Percentiles rank a stretch among this genome's conserved stretches.
phyloP scores from a whole-genome alignment of 2,888 invertebrate species.

The Ornithoptera alexandrae region DNA sequence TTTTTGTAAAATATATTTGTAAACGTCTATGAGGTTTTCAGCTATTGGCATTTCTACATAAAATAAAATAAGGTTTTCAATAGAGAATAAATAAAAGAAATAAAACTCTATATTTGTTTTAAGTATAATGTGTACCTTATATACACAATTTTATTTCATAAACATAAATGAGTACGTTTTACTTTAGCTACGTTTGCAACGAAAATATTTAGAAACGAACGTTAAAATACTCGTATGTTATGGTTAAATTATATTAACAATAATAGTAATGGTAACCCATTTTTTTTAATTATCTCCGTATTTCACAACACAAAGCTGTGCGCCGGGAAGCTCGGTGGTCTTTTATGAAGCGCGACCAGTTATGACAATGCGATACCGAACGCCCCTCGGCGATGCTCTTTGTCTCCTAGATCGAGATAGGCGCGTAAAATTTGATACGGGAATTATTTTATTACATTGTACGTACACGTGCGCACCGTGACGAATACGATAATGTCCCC shows the following conservation, averaged over 20 bases:
- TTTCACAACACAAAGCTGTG: constrained; percentile 55
- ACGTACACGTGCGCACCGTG: constrained; percentile 77
- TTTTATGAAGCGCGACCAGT: constrained; percentile 71
- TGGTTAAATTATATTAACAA: constrained; percentile 32
- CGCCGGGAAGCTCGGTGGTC: constrained; percentile 61
- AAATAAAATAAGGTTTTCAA: too few relatives aligned
- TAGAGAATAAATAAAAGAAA: too few relatives aligned
- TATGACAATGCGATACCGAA: constrained; percentile 73
- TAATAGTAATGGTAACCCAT: constrained; percentile 55
- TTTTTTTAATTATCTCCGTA: constrained; percentile 55
- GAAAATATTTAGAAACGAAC: not conserved
- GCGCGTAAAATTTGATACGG: constrained; percentile 79
- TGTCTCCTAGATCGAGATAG: constrained; percentile 78
- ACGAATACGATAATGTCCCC: constrained; percentile 76
- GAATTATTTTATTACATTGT: constrained; percentile 78
- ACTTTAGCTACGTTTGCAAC: not conserved
- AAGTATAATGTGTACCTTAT: too few relatives aligned
- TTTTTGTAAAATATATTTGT: too few relatives aligned
- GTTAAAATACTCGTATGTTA: constrained; percentile 11
- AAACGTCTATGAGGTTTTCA: too few relatives aligned
- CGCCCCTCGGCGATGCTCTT: constrained; percentile 61
- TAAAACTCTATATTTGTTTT: too few relatives aligned
- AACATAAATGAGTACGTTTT: too few relatives aligned
- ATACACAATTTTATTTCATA: too few relatives aligned
- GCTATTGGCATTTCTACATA: too few relatives aligned